Base-by-base conservation (phyloP, 2,797 vertebrate species). In the Enteromius mattozi region DNA sequence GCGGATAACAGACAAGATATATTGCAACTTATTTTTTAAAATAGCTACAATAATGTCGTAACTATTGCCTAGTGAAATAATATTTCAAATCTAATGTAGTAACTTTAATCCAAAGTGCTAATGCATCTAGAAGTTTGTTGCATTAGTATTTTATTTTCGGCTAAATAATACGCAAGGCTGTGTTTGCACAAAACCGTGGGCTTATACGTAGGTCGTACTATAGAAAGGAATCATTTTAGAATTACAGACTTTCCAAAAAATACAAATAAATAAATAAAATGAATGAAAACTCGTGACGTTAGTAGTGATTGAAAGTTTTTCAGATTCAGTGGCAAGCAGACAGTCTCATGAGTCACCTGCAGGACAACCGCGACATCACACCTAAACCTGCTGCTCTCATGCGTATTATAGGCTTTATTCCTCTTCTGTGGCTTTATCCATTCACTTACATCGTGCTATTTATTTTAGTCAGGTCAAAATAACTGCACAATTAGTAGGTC, bases 301-400 rank as follows among this genome's bases (percentile, higher is more conserved):
- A 63, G 14, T 33, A 33, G 14, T 3, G 14, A 30, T 33, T 65
- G 27, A 65, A 17, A 49, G 17, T 72, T 0, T 49, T 72, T 72
- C 4, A 19, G 21, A n/a, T 59, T 40, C 5, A 59, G 3, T 77
- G 74, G 12, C 6, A 24, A 24, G 21, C 21, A 10, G 21, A 77
- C 51, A 42, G 74, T 40, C 33, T 77, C 35, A 3, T 56, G 35
- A 40, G 74, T 59, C 74, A 40, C 54, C 74, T 77, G 74, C n/a
- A 77, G 74, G 74, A 59, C 74, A 59, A 16, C 13, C 8, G n/a
- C 4, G 14, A 27, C 3, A 77, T 59, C 21, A 59, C 74, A 76
- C 17, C 17, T 40, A 0, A 5, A 21, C 33, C 27, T 30, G 3
- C 61, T 16, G 27, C 9, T 16, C 4, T 12, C 8, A 33, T 33